These are phyloP conservation scores for Helicoverpa zea DNA, from an alignment of 1,140 invertebrate genomes.

Conservation along the genomic window DNA sequence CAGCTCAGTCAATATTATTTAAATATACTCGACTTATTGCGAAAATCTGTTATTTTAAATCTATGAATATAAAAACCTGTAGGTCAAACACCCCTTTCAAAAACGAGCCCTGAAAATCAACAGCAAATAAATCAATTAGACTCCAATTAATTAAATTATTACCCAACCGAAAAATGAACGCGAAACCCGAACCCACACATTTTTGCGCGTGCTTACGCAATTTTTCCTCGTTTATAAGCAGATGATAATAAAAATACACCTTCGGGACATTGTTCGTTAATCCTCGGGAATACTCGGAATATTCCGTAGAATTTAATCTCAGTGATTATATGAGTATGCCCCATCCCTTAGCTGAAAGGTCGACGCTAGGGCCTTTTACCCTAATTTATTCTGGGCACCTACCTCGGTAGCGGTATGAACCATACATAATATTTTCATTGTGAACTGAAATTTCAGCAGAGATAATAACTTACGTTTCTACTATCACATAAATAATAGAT, in stretches of 20 bases:
- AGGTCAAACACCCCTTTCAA: too few relatives aligned
- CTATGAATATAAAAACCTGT: too few relatives aligned
- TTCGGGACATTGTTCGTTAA: slow-evolving; percentile 33
- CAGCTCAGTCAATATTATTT: too few relatives aligned
- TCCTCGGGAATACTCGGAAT: slow-evolving; percentile 36
- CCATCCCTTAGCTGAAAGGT: slow-evolving; percentile 37
- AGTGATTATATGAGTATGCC: slow-evolving; percentile 40
- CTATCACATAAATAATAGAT: slow-evolving; percentile 20
- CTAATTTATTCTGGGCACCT: slow-evolving; percentile 51
- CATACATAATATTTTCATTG: slow-evolving; percentile 45
- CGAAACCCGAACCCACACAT: neutral
- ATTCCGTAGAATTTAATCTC: slow-evolving; percentile 48
- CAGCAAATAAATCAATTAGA: neutral
- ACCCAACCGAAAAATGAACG: neutral
- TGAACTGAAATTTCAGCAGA: slow-evolving; percentile 17
- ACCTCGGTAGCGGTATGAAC: slow-evolving; percentile 42
- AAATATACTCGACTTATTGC: too few relatives aligned
- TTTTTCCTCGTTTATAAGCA: slow-evolving; percentile 19
- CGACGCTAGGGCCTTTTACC: slow-evolving; percentile 34
- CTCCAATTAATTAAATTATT: slow-evolving; percentile 18
- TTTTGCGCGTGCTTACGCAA: neutral
- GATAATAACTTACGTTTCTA: slow-evolving; percentile 37
- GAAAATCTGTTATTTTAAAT: too few relatives aligned
- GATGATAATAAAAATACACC: slow-evolving; percentile 45
- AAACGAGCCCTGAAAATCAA: neutral